Percentiles rank a stretch among this genome's conserved stretches.
Conservation (phyloP, 2,797 vertebrate genomes). For the Acanthornis magna region DNA sequence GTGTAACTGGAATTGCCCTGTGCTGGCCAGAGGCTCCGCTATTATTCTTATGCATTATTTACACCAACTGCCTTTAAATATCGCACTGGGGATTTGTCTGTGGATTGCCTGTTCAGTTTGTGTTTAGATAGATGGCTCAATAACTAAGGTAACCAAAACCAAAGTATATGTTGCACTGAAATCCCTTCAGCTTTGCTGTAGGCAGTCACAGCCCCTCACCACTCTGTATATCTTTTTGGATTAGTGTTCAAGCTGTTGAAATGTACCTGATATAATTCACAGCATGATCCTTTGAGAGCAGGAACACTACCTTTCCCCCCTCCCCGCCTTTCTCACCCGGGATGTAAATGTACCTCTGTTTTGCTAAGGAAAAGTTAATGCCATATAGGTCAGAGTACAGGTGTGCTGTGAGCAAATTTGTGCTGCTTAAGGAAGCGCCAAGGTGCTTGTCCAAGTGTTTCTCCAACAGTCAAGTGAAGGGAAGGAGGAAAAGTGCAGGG, state of each 20-base stretch:
- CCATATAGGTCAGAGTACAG: background rate
- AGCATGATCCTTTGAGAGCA: background rate
- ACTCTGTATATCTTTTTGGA: background rate
- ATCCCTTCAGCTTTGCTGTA: background rate
- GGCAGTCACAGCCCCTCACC: background rate
- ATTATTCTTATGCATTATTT: constrained; percentile 18
- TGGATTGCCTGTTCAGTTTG: background rate
- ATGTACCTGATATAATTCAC: background rate
- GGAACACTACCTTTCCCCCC: fast-evolving
- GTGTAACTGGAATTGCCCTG: background rate
- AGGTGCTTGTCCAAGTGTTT: fast-evolving
- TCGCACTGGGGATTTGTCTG: background rate
- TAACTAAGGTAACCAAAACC: background rate
- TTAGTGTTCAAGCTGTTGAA: background rate
- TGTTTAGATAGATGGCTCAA: background rate
- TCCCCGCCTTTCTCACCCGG: background rate
- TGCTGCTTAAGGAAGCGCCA: background rate
- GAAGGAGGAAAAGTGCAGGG: background rate
- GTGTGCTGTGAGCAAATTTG: too few relatives aligned
- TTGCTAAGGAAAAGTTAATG: background rate
- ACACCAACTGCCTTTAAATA: background rate
- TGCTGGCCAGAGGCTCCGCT: background rate
- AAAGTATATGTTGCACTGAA: background rate
- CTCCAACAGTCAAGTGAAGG: background rate
- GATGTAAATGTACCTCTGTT: background rate